Percentiles rank a stretch among this genome's conserved stretches.
Evolutionary conservation across 2,113 vertebrate species (phyloP).

Genomic region (Tachysurus vachellii): DNA sequence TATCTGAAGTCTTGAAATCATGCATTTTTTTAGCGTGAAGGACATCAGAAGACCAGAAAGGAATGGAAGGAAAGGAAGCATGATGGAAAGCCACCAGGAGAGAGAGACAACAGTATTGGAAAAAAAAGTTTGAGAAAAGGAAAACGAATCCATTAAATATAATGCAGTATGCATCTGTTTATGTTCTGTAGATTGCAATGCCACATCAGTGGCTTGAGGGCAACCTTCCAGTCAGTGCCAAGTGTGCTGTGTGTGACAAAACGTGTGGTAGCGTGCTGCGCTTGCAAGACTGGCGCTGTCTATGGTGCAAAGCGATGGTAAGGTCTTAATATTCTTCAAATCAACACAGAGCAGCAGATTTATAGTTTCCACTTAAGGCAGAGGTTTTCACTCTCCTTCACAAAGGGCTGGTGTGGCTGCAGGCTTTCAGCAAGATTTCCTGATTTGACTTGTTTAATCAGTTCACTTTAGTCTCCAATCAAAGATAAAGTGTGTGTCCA

Average conservation of each 20-base stretch:
- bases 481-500: neutral
- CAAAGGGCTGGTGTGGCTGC: neutral
- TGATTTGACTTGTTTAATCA: neutral
- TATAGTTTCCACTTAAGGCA: neutral
- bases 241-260: constrained; percentile 96
- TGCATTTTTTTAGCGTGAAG: neutral
- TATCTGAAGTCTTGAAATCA: neutral
- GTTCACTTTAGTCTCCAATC: neutral
- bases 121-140: neutral
- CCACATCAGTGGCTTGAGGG: constrained; percentile 98
- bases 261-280: constrained; percentile 95
- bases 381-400: neutral
- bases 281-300: constrained; percentile 97
- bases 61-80: neutral
- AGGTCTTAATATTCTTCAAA: constrained; percentile 49
- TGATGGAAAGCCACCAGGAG: neutral
- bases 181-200: constrained; percentile 85
- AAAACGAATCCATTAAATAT: neutral
- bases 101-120: neutral
- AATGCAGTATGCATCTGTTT: neutral
- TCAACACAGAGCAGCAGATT: neutral
- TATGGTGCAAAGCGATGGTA: constrained; percentile 99
- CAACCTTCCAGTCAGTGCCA: constrained; percentile 96
- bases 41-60: neutral
- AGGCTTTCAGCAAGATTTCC: neutral